phyloP scores from a whole-genome alignment of 1,140 invertebrate genomes.

The Copidosoma floridanum region DNA sequence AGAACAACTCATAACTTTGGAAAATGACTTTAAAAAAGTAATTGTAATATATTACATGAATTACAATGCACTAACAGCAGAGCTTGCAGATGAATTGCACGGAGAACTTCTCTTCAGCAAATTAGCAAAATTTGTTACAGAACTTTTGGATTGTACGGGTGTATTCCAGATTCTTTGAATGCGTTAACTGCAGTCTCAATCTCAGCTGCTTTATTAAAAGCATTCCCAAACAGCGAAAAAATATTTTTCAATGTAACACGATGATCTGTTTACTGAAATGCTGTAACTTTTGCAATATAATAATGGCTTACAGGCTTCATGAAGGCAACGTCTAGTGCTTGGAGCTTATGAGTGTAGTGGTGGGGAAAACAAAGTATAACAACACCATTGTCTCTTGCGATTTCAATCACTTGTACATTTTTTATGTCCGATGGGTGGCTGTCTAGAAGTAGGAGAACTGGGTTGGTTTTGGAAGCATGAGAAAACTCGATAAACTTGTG shows the following conservation, averaged over 20 bases:
- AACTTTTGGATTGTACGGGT: constrained; percentile 33
- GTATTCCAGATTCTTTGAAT: constrained; percentile 46
- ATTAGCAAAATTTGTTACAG: too few species aligned
- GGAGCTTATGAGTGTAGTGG: constrained; percentile 23
- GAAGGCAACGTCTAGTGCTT: background rate
- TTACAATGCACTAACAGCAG: too few species aligned
- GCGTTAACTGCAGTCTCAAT: constrained; percentile 43
- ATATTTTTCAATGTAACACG: constrained; percentile 31
- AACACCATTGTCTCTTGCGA: constrained; percentile 39
- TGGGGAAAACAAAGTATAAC: constrained; percentile 42
- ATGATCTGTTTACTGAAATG: background rate
- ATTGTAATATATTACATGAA: too few species aligned
- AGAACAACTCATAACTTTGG: too few species aligned
- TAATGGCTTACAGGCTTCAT: background rate
- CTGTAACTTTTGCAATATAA: background rate
- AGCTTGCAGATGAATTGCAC: too few species aligned
- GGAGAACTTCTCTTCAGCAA: too few species aligned
- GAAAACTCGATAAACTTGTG: constrained; percentile 36
- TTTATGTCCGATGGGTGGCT: constrained; percentile 43
- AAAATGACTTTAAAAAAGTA: too few species aligned
- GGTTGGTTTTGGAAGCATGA: constrained; percentile 31
- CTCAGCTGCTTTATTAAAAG: constrained; percentile 42
- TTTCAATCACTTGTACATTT: constrained; percentile 44
- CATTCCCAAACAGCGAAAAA: constrained; percentile 44
- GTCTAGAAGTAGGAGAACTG: constrained; percentile 44